Base-by-base conservation (phyloP, 2,888 invertebrate genomes). In the Acanthoscelides obtectus region DNA sequence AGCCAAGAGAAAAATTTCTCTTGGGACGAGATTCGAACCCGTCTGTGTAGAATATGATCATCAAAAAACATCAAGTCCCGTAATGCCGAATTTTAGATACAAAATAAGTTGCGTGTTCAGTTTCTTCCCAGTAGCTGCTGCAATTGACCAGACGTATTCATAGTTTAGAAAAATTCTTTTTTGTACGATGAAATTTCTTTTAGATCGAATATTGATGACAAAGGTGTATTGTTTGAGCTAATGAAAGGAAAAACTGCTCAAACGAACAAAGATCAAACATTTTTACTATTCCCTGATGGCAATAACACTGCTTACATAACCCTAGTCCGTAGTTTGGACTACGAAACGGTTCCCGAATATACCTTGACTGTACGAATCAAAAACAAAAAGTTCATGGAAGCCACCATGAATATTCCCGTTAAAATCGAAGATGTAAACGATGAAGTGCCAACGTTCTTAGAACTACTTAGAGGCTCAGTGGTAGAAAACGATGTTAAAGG, bases 341-440 rank as follows among this genome's bases (percentile, higher is more conserved):
- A 91, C 82, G 96, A 96, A 86, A 91, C 91, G 75, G 93, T 94
- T 70, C 92, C 92, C 0, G 93, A 94, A 79, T 96, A 95, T 82
- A 92, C 92, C 17, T 87, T 96, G 65, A 95, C 95, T 63, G 92
- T 96, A 80, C 89, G 94, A 77, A 94, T 93, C 77, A 88, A 93
- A 87, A 96, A 95, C 84, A 93, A 92, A 79, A 92, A 92, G 81
- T 91, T 91, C 80, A 85, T 96, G 82, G 93, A 93, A 2, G 92
- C 94, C 1, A 94, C 94, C 85, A 93, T 92, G 19, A 90, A 91
- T 71, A 89, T 96, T 69, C 91, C 90, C 79, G 92, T 97, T 45
- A 90, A 91, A 84, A 90, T 97, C 0, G 88, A 90, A 81, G 97
- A 97, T 83, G 95, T 95, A 0, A 97, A 97, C 81, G 97, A 97